These are phyloP conservation scores for Cassiopea andromeda DNA, from an alignment of 30 jellyfish, hydroid and myxozoan species.

Conservation along the genomic window DNA sequence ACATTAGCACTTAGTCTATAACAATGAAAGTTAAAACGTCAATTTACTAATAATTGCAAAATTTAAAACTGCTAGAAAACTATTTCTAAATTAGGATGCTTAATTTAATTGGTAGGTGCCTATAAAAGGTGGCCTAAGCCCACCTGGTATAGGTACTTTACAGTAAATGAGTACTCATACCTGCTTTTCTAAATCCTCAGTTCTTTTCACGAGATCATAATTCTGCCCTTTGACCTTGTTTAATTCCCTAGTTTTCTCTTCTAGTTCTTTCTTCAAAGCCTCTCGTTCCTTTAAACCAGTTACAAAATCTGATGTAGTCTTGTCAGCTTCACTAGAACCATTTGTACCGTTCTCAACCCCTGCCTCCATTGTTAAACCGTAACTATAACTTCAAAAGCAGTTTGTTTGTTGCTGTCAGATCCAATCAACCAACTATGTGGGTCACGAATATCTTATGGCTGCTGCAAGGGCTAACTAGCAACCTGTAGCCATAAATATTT, in stretches of 20 bases:
- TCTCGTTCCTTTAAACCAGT: conserved; percentile 83
- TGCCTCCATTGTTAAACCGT: conserved; percentile 2
- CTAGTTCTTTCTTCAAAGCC: conserved; percentile 67
- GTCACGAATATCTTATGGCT: background rate
- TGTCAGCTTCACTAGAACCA: conserved; percentile 38
- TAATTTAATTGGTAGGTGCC: too few relatives aligned
- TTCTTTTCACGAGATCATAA: conserved; percentile 77
- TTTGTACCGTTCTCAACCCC: conserved; percentile 1
- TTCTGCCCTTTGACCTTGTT: conserved; percentile 87
- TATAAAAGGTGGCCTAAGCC: too few relatives aligned
- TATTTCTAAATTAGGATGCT: too few relatives aligned
- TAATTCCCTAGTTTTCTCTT: conserved; percentile 68
- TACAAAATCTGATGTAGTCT: conserved; percentile 75
- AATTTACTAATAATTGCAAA: too few relatives aligned
- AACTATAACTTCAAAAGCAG: background rate
- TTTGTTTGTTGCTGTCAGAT: background rate
- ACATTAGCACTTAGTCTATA: too few relatives aligned
- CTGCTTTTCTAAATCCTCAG: conserved; percentile 83
- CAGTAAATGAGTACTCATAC: conserved; percentile 16
- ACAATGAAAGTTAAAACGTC: too few relatives aligned
- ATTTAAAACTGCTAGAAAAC: too few relatives aligned
- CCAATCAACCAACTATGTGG: background rate
- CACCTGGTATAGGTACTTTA: too few relatives aligned
- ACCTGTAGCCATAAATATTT: conserved; percentile 25
- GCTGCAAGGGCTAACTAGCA: conserved; percentile 13